Conservation (phyloP, 2,888 invertebrate genomes). For the Mechanitis messenoides region DNA sequence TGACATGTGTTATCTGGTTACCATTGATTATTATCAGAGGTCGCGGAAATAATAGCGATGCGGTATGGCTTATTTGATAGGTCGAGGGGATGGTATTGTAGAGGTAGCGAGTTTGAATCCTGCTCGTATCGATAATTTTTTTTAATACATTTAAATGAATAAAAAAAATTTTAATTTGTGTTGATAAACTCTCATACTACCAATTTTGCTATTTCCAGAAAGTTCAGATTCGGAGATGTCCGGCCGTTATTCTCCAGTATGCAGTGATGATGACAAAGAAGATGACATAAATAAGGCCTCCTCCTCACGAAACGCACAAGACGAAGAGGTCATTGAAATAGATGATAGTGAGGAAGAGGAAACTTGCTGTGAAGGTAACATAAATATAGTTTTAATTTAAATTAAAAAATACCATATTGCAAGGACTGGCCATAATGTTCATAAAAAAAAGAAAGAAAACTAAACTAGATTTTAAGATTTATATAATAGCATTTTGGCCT, state of each 20-base stretch:
- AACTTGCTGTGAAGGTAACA: constrained; percentile 45
- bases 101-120: too few species aligned
- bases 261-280: constrained; percentile 67
- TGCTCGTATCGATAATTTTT: too few species aligned
- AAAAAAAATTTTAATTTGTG: not conserved
- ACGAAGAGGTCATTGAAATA: constrained; percentile 63
- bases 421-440: too few species aligned
- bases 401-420: too few species aligned
- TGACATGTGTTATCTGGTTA: too few species aligned
- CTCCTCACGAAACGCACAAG: constrained; percentile 55
- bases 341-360: constrained; percentile 59
- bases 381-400: too few species aligned
- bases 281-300: constrained; percentile 30
- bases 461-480: too few species aligned
- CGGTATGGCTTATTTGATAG: too few species aligned
- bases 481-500: too few species aligned
- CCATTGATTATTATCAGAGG: not conserved
- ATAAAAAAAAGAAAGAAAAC: too few species aligned
- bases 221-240: constrained; percentile 76
- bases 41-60: not conserved
- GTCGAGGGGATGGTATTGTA: too few species aligned
- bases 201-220: constrained; percentile 40
- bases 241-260: constrained; percentile 81
- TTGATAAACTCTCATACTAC: too few species aligned
- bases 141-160: not conserved